phyloP scores from a whole-genome alignment of 2,797 vertebrate genomes.

The Enteromius radiatus region DNA sequence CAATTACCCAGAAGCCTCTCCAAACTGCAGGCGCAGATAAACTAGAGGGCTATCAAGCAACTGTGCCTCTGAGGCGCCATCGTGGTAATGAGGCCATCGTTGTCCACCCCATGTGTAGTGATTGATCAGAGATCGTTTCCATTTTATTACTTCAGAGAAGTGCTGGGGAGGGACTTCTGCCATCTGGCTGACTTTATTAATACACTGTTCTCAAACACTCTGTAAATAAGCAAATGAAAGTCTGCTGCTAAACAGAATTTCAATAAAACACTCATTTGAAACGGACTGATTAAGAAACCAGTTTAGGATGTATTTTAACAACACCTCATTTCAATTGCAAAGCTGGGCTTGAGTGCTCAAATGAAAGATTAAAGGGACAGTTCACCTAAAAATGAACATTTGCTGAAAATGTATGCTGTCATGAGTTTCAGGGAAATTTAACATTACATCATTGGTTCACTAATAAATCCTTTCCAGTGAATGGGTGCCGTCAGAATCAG shows the following conservation, averaged over 20 bases:
- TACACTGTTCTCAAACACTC: slow-evolving; percentile 12
- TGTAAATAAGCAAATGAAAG: slow-evolving; percentile 34
- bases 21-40: slow-evolving; percentile 57
- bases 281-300: neutral
- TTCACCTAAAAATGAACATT: neutral
- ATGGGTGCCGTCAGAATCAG: neutral
- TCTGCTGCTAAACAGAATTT: neutral
- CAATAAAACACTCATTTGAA: neutral
- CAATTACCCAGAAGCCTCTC: slow-evolving; percentile 45
- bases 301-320: neutral
- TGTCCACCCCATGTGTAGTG: slow-evolving; percentile 54
- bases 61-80: slow-evolving; percentile 50
- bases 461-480: neutral
- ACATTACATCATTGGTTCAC: neutral
- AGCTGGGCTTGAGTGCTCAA: neutral
- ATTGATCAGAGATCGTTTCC: slow-evolving; percentile 58
- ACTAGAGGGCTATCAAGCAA: slow-evolving; percentile 49
- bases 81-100: slow-evolving; percentile 53
- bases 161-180: slow-evolving; percentile 8
- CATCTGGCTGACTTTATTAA: slow-evolving; percentile 30
- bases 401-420: neutral
- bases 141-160: slow-evolving; percentile 60
- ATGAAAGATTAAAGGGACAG: neutral
- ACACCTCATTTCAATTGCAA: neutral
- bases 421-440: neutral